Conservation (phyloP, 2,797 vertebrate species). For the Sebastolobus alascanus region DNA sequence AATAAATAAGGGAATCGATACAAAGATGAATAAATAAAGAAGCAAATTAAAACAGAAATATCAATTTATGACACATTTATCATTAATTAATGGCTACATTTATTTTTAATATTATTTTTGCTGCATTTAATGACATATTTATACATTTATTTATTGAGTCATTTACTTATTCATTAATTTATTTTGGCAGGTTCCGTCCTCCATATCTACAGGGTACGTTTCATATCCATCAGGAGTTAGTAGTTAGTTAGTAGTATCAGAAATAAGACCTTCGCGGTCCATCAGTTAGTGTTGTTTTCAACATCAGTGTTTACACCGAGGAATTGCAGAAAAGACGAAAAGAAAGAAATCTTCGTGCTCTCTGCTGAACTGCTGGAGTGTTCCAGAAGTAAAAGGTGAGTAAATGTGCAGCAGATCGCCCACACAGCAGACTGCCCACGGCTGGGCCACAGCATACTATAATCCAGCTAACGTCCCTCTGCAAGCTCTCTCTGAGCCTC, state of each 20-base stretch:
- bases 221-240: background rate
- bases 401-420: slow-evolving; percentile 44
- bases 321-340: background rate
- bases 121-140: too few relatives aligned
- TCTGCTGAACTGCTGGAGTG: background rate
- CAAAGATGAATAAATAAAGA: too few relatives aligned
- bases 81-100: too few relatives aligned
- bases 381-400: slow-evolving; percentile 24
- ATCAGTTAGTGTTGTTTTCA: background rate
- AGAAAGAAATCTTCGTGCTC: background rate
- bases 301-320: background rate
- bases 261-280: too few relatives aligned
- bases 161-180: too few relatives aligned
- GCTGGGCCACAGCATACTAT: slow-evolving; percentile 46
- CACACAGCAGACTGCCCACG: slow-evolving; percentile 52
- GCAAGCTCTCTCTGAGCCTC: background rate
- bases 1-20: too few relatives aligned
- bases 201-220: background rate
- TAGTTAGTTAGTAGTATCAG: background rate
- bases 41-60: too few relatives aligned
- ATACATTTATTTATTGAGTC: too few relatives aligned
- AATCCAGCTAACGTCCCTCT: background rate
- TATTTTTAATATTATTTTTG: too few relatives aligned
- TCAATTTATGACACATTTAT: too few relatives aligned
- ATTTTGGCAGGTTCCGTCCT: too few relatives aligned